Conservation (phyloP, 1,140 invertebrate species). For the Monochamus saltuarius region DNA sequence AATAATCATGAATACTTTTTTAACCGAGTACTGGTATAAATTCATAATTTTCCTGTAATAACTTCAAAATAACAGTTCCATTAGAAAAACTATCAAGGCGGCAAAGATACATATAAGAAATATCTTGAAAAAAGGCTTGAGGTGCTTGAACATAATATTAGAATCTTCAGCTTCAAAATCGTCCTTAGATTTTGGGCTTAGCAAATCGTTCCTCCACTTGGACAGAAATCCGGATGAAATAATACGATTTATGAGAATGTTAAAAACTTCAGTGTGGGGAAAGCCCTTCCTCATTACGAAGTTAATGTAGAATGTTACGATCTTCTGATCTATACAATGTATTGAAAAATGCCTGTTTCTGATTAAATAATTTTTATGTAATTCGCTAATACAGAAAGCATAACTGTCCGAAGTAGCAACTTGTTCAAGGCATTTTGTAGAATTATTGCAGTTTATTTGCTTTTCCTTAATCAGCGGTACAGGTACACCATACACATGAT, state of each 20-base stretch:
- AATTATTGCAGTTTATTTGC: slow-evolving; percentile 3
- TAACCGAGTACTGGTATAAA: too few relatives aligned
- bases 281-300: slow-evolving; percentile 16
- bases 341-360: neutral
- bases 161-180: neutral
- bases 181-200: neutral
- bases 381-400: slow-evolving; percentile 6
- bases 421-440: neutral
- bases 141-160: neutral
- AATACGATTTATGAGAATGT: slow-evolving; percentile 1
- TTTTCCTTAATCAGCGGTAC: slow-evolving; percentile 5
- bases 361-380: slow-evolving; percentile 11
- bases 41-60: too few relatives aligned
- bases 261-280: neutral
- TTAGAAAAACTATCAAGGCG: slow-evolving; percentile 3
- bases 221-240: slow-evolving; percentile 4
- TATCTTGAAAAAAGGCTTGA: neutral
- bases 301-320: slow-evolving; percentile 7
- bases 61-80: neutral
- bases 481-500: neutral
- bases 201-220: slow-evolving; percentile 14
- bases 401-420: neutral
- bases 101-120: neutral
- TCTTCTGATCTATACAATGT: slow-evolving; percentile 7
- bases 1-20: too few relatives aligned